Base-by-base conservation (phyloP, 2,888 invertebrate genomes). In the Amorpha juglandis region DNA sequence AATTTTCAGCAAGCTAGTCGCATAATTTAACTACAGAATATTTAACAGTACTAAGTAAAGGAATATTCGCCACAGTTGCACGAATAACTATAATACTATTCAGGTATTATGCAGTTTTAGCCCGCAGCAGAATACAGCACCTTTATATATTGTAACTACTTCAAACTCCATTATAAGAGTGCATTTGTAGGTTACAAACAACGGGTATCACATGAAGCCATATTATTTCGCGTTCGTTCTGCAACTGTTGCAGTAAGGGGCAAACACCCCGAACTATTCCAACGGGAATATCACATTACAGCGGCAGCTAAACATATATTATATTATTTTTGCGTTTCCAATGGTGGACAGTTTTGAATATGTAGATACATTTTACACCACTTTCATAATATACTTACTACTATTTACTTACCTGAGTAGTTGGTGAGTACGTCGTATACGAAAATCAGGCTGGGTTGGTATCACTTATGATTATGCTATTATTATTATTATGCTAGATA, bases 111-210 rank as follows among this genome's bases (percentile, higher is more conserved):
- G 50, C 7, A 45, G 9, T 45, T 11, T 1, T 8, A 16, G 19
- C 9, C 19, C 9, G 1, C 9, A 16, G 1, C 16, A 35, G 16
- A n/a, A 16, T 9, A 55, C n/a, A 16, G 9, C 55, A 55, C 35
- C 35, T 55, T 55, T 53, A n/a, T 35, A 55, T 35, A n/a, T n/a
- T n/a, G n/a, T n/a, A 35, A 55, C 35, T 11, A 58, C 19, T 19
- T 38, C 19, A 58, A 58, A 58, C 11, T 38, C 38, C 58, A 58
- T 58, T 58, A 38, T 58, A 58, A 38, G 38, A 58, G 38, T 58
- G 58, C 38, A 58, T 58, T 58, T 58, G 58, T 58, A 58, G 38
- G 58, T 58, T 55, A 14, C 35, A 55, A 58, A 58, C 58, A 58
- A 16, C 19, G 38, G 16, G 58, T 50, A 50, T 16, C 50, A 38